These are phyloP conservation scores for Zaprionus tsacasi DNA, from an alignment of 1,140 invertebrate genomes.

Conservation along the genomic window DNA sequence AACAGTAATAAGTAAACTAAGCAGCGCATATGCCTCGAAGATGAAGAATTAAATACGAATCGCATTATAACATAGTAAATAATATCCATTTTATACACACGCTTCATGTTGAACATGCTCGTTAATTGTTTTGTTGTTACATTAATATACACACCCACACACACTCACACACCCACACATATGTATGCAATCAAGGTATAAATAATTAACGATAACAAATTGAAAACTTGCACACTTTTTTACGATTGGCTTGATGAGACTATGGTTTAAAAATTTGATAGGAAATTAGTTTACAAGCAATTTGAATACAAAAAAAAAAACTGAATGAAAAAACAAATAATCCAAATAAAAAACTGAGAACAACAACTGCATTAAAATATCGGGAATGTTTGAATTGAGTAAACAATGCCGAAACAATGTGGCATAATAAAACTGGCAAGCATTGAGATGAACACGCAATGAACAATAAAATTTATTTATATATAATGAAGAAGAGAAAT, in stretches of 20 bases:
- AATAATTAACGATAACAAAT: slow-evolving; percentile 56
- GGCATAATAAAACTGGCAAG: slow-evolving; percentile 47
- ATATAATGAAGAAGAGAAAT: slow-evolving; percentile 72
- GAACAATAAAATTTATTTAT: slow-evolving; percentile 76
- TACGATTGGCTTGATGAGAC: slow-evolving; percentile 68
- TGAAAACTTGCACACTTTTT: slow-evolving; percentile 59
- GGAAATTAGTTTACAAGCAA: slow-evolving; percentile 71
- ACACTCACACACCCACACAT: slow-evolving; percentile 15
- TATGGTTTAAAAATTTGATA: slow-evolving; percentile 65
- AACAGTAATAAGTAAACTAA: slow-evolving; percentile 6
- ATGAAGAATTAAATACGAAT: slow-evolving; percentile 17
- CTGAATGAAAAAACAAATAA: slow-evolving; percentile 1
- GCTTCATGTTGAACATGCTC: slow-evolving; percentile 58
- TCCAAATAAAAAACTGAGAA: slow-evolving; percentile 3
- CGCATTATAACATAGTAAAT: slow-evolving; percentile 26
- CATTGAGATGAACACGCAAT: slow-evolving; percentile 69
- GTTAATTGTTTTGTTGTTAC: slow-evolving; percentile 74
- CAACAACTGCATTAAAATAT: slow-evolving; percentile 2
- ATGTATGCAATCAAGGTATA: slow-evolving; percentile 38
- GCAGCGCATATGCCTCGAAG: slow-evolving; percentile 28
- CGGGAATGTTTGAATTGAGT: neutral
- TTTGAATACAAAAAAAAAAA: slow-evolving; percentile 52
- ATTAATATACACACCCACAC: slow-evolving; percentile 39
- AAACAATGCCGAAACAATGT: slow-evolving; percentile 1
- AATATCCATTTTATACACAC: slow-evolving; percentile 76